Conservation (phyloP, 2,113 vertebrate species). For the Acanthisitta chloris region DNA sequence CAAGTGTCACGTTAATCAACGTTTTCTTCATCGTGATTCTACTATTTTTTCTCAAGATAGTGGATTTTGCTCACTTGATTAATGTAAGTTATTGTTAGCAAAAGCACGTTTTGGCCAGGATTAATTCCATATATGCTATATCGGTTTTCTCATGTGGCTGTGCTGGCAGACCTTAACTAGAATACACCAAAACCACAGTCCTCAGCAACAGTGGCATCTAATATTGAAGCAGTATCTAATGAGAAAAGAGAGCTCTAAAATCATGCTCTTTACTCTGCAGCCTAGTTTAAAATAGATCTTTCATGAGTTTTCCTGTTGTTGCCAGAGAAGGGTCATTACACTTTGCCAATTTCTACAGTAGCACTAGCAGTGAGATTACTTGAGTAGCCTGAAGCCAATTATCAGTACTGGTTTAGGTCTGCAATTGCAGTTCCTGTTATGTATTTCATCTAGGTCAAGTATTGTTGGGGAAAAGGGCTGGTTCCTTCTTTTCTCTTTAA, state of each 20-base stretch:
- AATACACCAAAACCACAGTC: fast-evolving
- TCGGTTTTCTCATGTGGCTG: background rate
- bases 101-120: background rate
- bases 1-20: background rate
- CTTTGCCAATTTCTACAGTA: background rate
- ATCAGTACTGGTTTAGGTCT: background rate
- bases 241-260: background rate
- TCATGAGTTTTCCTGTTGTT: background rate
- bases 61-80: background rate
- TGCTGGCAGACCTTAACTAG: background rate
- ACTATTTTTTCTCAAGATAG: background rate
- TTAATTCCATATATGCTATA: background rate
- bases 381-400: background rate
- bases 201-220: background rate
- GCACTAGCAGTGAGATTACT: background rate
- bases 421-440: background rate
- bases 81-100: background rate
- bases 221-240: background rate
- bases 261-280: background rate
- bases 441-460: background rate
- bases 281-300: background rate
- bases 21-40: background rate
- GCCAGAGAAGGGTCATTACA: background rate
- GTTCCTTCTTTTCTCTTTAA: background rate
- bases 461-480: background rate